Conservation (phyloP, 2,113 vertebrate genomes). For the Esox niger region DNA sequence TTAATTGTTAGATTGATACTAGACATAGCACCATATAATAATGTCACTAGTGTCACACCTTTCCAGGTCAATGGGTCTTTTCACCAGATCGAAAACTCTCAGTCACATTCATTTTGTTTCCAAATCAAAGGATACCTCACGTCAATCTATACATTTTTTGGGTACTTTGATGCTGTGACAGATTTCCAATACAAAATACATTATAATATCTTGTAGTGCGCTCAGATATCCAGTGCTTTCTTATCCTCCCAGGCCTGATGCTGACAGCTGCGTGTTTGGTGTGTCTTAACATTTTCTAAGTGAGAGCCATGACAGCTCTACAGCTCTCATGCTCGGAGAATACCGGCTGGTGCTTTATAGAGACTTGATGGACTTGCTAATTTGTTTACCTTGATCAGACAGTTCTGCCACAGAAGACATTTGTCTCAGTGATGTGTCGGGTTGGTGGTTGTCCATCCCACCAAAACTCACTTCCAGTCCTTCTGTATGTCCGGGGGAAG, state of each 20-base stretch:
- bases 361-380: slow-evolving; percentile 39
- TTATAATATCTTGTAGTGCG: too few species aligned
- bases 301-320: slow-evolving; percentile 17
- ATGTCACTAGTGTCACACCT: slow-evolving; percentile 35
- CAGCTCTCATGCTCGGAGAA: slow-evolving; percentile 22
- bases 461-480: slow-evolving; percentile 44
- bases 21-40: slow-evolving; percentile 33
- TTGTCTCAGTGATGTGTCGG: slow-evolving; percentile 46
- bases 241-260: neutral
- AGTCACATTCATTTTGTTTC: slow-evolving; percentile 20
- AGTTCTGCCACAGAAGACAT: slow-evolving; percentile 43
- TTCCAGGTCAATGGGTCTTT: slow-evolving; percentile 22
- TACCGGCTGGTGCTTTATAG: slow-evolving; percentile 22
- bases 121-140: slow-evolving; percentile 22
- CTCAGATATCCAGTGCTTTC: neutral
- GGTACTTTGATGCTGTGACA: too few species aligned
- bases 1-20: too few species aligned
- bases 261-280: slow-evolving; percentile 15
- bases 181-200: too few species aligned
- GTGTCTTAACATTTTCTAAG: too few species aligned
- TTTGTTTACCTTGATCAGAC: slow-evolving; percentile 63
- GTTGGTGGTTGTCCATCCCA: slow-evolving; percentile 24
- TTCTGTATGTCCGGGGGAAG: slow-evolving; percentile 55
- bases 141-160: too few species aligned
- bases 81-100: slow-evolving; percentile 27